Evolutionary conservation across 2,888 invertebrate species (phyloP).

Genomic region (Agrilus cyanescens): DNA sequence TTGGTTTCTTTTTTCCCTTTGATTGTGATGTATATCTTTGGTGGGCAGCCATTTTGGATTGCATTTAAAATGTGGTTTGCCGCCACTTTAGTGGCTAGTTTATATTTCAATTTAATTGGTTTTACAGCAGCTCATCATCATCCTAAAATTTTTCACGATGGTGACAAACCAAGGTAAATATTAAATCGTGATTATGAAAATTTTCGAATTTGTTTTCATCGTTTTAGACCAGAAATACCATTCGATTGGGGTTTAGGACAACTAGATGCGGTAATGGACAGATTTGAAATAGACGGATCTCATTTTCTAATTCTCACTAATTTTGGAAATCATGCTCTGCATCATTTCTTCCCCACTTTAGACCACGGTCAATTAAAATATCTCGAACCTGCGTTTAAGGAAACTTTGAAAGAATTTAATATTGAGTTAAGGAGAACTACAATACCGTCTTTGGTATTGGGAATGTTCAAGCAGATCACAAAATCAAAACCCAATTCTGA

Average conservation of each 20-base stretch:
- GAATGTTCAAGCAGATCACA: slow-evolving; percentile 51
- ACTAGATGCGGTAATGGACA: slow-evolving; percentile 60
- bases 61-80: slow-evolving; percentile 42
- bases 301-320: slow-evolving; percentile 56
- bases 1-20: slow-evolving; percentile 15
- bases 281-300: slow-evolving; percentile 52
- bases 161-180: slow-evolving; percentile 50
- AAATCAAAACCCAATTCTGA: slow-evolving; percentile 34
- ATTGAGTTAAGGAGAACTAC: slow-evolving; percentile 37
- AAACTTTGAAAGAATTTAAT: slow-evolving; percentile 54
- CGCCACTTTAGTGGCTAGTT: slow-evolving; percentile 44
- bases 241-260: slow-evolving; percentile 69
- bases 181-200: not conserved
- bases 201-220: not conserved
- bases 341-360: slow-evolving; percentile 70
- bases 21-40: slow-evolving; percentile 16
- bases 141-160: slow-evolving; percentile 64
- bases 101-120: slow-evolving; percentile 49
- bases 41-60: slow-evolving; percentile 25
- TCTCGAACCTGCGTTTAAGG: slow-evolving; percentile 48
- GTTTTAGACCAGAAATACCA: slow-evolving; percentile 19
- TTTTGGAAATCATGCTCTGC: slow-evolving; percentile 68
- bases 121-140: slow-evolving; percentile 67
- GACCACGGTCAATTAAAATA: slow-evolving; percentile 62
- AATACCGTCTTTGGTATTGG: slow-evolving; percentile 50